Conservation (phyloP, 64 coral and sea anemone genomes). For the Stylophora pistillata region DNA sequence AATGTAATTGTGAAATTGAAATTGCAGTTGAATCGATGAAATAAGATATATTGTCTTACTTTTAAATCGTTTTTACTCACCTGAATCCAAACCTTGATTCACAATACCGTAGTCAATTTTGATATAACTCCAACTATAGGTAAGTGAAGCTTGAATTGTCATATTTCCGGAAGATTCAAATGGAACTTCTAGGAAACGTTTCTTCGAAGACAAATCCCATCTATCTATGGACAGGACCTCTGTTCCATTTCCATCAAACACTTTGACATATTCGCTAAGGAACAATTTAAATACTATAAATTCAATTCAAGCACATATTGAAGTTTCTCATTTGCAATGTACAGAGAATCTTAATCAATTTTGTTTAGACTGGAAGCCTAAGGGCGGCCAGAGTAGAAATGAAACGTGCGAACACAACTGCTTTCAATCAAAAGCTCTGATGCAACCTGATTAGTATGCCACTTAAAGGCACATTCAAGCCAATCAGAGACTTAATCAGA, state of each 20-base stretch:
- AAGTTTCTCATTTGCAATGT: no score
- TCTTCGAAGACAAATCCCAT: background rate
- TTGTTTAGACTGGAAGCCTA: no score
- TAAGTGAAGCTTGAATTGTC: background rate
- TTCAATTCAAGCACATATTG: background rate
- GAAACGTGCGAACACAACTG: no score
- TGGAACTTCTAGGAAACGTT: background rate
- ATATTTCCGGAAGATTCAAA: slow-evolving; percentile 3
- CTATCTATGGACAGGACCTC: background rate
- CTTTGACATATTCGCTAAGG: background rate
- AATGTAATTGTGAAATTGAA: no score
- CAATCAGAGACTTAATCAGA: no score
- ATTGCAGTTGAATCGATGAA: no score
- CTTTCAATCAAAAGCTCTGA: no score
- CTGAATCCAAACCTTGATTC: background rate
- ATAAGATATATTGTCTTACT: background rate
- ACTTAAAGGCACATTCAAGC: no score
- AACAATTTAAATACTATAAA: background rate
- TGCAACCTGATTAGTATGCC: no score
- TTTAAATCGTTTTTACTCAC: background rate
- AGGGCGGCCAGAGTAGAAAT: no score
- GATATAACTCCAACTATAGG: background rate
- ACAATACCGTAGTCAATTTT: background rate
- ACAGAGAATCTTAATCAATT: no score
- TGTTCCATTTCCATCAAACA: background rate